Base-by-base conservation (phyloP, 1,140 invertebrate species). In the Papilio glaucus region DNA sequence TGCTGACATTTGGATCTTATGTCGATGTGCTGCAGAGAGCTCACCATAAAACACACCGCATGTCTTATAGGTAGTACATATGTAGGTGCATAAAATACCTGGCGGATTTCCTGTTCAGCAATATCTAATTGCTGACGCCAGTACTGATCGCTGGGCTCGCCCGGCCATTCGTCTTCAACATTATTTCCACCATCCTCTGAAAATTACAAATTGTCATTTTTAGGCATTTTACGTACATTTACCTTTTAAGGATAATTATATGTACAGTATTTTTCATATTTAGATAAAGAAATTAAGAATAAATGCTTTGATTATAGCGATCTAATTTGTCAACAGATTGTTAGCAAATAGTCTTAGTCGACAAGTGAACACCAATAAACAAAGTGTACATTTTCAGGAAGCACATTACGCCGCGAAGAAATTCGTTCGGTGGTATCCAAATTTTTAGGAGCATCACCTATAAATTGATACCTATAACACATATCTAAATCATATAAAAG, bases 171-270 rank as follows among this genome's bases (percentile, higher is more conserved):
- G 39, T 89, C 87, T 18, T 86, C 87, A 81, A 92, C 68, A 69
- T 84, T 93, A 76, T 93, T 90, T 6, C 88, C 89, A 67, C 91
- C 91, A 29, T 88, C 89, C 75, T 93, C 91, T 93, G 75, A 9
- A 84, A 86, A 77, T 39, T 15, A 53, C 65, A 60, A 77, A 74
- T 29, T 71, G 72, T 33, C 61, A 26, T 71, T 60, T 60, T 21
- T 72, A 49, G 70, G 10, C 8, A 65, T n/a, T n/a, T n/a, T n/a
- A n/a, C n/a, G n/a, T n/a, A 75, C 13, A 75, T 18, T 45, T 42
- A 65, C 24, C 29, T 33, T 33, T 33, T 33, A 2, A 6, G 6
- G 29, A 33, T n/a, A n/a, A n/a, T n/a, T 33, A 33, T 33, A 33
- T 33, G 29, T 33, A 33, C 2, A 33, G 29, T 33, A 33, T 3